Percentiles rank a stretch among this genome's conserved stretches.
These are phyloP conservation scores for Drosophila birchii DNA, from an alignment of 2,888 invertebrate genomes.

Conservation along the genomic window DNA sequence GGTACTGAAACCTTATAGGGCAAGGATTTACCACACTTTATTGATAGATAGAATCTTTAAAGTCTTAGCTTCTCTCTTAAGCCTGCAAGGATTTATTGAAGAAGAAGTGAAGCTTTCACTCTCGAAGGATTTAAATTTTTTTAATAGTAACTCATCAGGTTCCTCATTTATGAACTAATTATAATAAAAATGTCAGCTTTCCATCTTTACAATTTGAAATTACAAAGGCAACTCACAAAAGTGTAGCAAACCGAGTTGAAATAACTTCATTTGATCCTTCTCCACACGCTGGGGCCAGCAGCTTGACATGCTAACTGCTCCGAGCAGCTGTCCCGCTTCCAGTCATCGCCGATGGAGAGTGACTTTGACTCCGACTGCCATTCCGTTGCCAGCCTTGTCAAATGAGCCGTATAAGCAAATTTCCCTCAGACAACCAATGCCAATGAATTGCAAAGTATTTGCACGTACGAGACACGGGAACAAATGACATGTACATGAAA, in stretches of 20 bases:
- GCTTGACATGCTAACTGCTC: conserved; percentile 45
- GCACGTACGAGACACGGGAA: conserved; percentile 50
- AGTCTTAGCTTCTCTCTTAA: background rate
- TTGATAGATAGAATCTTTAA: conserved; percentile 1
- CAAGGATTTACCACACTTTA: background rate
- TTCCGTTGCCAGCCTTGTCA: conserved; percentile 32
- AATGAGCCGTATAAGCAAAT: conserved; percentile 56
- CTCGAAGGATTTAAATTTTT: background rate
- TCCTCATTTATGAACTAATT: background rate
- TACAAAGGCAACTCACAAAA: background rate
- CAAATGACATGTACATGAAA: conserved; percentile 39
- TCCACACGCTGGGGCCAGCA: conserved; percentile 11
- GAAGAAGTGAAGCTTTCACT: background rate
- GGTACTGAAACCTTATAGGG: conserved; percentile 6
- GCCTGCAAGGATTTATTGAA: background rate
- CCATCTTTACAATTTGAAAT: background rate
- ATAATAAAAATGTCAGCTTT: no score
- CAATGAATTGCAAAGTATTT: conserved; percentile 55
- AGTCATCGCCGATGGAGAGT: conserved; percentile 34
- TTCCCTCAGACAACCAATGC: conserved; percentile 48
- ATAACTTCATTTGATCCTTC: conserved; percentile 23
- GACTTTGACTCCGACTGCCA: background rate
- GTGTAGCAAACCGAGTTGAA: conserved; percentile 12
- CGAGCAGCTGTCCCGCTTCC: conserved; percentile 42
- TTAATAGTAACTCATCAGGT: background rate